Evolutionary conservation across 2,797 vertebrate species (phyloP).

Genomic region (Mus minutoides): DNA sequence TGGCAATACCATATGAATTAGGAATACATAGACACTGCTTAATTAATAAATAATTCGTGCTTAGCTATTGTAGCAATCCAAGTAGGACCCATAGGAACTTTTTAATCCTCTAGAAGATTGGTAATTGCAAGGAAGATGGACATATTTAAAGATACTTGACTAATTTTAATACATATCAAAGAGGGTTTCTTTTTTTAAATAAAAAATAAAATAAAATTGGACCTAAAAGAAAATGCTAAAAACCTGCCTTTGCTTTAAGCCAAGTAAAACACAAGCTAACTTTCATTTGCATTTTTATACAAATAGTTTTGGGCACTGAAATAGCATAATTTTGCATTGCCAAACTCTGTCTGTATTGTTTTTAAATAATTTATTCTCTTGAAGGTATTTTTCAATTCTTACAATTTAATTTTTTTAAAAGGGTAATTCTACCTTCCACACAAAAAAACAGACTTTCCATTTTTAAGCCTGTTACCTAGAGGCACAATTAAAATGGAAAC

Average conservation of each 20-base stretch:
- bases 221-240: slow-evolving; percentile 70
- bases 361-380: slow-evolving; percentile 79
- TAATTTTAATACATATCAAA: slow-evolving; percentile 66
- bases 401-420: slow-evolving; percentile 71
- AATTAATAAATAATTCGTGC: neutral
- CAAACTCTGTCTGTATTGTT: slow-evolving; percentile 73
- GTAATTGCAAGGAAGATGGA: slow-evolving; percentile 12
- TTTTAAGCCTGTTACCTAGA: slow-evolving; percentile 79
- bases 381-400: slow-evolving; percentile 78
- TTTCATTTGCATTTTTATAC: slow-evolving; percentile 79
- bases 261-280: slow-evolving; percentile 72
- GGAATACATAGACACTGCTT: neutral
- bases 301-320: slow-evolving; percentile 73
- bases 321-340: slow-evolving; percentile 74
- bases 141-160: slow-evolving; percentile 34
- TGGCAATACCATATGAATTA: neutral
- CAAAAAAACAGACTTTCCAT: slow-evolving; percentile 78
- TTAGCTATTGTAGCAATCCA: neutral
- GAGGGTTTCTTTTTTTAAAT: neutral
- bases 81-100: neutral
- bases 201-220: slow-evolving; percentile 35
- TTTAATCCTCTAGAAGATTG: slow-evolving; percentile 16
- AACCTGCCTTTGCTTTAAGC: slow-evolving; percentile 69
- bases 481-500: slow-evolving; percentile 80
- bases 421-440: slow-evolving; percentile 77